Evolutionary conservation across 2,797 vertebrate genomes (phyloP).

Genomic region (Sebastes wilsoni): DNA sequence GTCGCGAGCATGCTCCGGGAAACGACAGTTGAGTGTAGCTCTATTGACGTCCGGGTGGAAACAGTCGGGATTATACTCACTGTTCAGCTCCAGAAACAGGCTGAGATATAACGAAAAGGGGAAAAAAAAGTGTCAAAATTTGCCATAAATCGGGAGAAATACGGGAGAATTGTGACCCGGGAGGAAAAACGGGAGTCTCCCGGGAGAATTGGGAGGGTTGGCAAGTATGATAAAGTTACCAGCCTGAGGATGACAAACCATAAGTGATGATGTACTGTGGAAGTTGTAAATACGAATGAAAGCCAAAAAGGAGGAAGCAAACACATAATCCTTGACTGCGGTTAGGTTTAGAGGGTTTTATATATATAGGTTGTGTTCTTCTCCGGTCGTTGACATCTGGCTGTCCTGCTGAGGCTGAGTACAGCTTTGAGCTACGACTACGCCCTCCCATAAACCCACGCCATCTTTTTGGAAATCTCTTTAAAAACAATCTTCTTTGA

Average conservation of each 20-base stretch:
- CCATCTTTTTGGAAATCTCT: constrained; percentile 44
- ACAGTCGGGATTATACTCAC: too few species aligned
- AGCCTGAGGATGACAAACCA: not conserved
- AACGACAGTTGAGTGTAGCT: too few species aligned
- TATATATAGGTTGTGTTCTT: constrained; percentile 38
- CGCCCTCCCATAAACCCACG: constrained; percentile 57
- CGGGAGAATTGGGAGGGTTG: too few species aligned
- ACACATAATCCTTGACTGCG: constrained; percentile 24
- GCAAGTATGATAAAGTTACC: not conserved
- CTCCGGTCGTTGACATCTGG: constrained; percentile 60
- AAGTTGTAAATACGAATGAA: constrained; percentile 23
- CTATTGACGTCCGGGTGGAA: too few species aligned
- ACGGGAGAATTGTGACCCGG: too few species aligned
- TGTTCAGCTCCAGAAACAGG: too few species aligned
- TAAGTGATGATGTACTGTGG: constrained; percentile 8
- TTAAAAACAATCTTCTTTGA: constrained; percentile 52
- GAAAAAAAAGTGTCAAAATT: too few species aligned
- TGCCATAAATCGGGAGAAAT: too few species aligned
- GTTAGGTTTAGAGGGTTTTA: constrained; percentile 16
- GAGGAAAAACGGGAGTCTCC: too few species aligned
- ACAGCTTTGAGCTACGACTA: constrained; percentile 47
- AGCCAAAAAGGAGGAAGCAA: constrained; percentile 22
- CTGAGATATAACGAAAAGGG: too few species aligned
- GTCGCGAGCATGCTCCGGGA: too few species aligned
- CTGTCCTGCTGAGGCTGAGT: constrained; percentile 34